phyloP scores from a whole-genome alignment of 2,113 vertebrate species.

The Oxyura jamaicensis region DNA sequence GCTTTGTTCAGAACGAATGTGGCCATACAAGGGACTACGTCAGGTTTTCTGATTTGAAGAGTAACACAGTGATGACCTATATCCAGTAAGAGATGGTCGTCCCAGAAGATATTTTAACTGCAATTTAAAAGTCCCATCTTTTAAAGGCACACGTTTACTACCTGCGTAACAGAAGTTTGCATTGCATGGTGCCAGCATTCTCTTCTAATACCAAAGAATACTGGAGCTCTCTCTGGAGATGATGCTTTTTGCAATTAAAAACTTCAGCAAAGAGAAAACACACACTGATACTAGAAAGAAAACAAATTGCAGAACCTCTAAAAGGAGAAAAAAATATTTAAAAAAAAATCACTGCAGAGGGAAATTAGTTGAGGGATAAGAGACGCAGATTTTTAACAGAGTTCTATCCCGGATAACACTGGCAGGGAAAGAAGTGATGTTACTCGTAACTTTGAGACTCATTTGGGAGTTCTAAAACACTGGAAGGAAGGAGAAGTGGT shows the following conservation, averaged over 20 bases:
- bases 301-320: background rate
- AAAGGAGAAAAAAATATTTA: background rate
- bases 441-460: background rate
- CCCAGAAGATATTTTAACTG: background rate
- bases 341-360: background rate
- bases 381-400: background rate
- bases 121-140: background rate
- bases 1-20: background rate
- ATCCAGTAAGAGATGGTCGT: background rate
- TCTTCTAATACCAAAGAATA: background rate
- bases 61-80: background rate
- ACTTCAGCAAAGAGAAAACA: background rate
- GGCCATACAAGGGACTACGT: background rate
- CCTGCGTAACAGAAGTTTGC: background rate
- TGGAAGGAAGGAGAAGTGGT: background rate
- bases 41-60: background rate
- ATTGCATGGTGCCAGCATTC: background rate
- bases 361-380: background rate
- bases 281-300: background rate
- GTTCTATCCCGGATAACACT: background rate
- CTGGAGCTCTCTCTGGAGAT: background rate
- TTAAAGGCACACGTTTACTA: background rate
- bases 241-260: background rate
- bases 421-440: background rate
- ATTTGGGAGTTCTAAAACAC: background rate